Conservation (phyloP, 35 echinoderm and acorn worm species). For the Strongylocentrotus purpuratus region DNA sequence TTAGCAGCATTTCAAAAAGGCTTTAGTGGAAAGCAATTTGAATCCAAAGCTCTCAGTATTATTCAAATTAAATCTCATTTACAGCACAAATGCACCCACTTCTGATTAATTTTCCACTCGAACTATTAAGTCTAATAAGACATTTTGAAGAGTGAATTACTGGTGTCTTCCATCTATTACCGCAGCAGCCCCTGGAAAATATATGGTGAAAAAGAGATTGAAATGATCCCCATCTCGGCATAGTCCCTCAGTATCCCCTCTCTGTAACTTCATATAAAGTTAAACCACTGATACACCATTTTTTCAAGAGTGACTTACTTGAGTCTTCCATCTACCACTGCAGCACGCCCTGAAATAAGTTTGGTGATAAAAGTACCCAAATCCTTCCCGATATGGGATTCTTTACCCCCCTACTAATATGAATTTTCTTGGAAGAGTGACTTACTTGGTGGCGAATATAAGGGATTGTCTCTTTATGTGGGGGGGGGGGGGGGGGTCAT, state of each 20-base stretch:
- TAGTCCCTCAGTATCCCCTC: conserved; percentile 48
- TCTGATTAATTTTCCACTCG: not conserved
- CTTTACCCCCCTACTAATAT: not conserved
- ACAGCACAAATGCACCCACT: not conserved
- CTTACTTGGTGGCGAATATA: too few species aligned
- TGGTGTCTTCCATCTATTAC: conserved; percentile 79
- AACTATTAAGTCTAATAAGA: not conserved
- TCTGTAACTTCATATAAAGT: not conserved
- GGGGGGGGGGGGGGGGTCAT: too few species aligned
- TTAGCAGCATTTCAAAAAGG: not conserved
- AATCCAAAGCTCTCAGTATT: not conserved
- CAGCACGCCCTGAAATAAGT: conserved; percentile 91
- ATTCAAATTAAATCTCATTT: too few species aligned
- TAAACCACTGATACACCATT: not conserved
- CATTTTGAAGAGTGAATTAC: not conserved
- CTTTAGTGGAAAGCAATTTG: not conserved
- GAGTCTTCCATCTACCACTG: conserved; percentile 85
- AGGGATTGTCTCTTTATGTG: too few species aligned
- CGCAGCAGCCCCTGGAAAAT: conserved; percentile 90
- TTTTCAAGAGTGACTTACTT: conserved; percentile 46
- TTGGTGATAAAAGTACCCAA: conserved; percentile 90
- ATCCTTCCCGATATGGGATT: conserved; percentile 73
- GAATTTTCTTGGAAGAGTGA: too few species aligned
- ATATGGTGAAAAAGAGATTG: conserved; percentile 90
- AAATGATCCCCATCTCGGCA: conserved; percentile 84